Conservation (phyloP, 1,140 invertebrate genomes). For the Cataglyphis hispanica region DNA sequence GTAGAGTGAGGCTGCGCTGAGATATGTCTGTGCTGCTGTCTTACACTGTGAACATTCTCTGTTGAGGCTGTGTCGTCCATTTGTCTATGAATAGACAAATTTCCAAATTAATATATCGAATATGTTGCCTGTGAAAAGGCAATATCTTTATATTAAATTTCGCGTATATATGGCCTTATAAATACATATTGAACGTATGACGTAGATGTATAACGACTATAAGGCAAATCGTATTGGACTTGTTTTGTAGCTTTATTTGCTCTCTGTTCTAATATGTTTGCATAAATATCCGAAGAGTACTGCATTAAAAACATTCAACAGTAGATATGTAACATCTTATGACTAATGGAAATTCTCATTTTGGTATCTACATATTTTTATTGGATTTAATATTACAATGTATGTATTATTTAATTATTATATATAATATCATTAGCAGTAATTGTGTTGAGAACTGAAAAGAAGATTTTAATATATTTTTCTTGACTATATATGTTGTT, state of each 20-base stretch:
- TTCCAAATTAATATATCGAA: slow-evolving; percentile 78
- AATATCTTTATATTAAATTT: slow-evolving; percentile 78
- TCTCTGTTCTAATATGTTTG: slow-evolving; percentile 81
- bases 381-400: not conserved
- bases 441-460: not conserved
- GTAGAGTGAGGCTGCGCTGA: slow-evolving; percentile 80
- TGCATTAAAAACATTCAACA: slow-evolving; percentile 74
- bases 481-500: no score
- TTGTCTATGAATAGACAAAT: slow-evolving; percentile 77
- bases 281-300: slow-evolving; percentile 75
- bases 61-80: slow-evolving; percentile 82
- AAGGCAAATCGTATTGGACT: slow-evolving; percentile 80
- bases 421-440: not conserved
- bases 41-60: slow-evolving; percentile 84
- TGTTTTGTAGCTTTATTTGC: slow-evolving; percentile 83
- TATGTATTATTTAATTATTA: not conserved
- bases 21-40: slow-evolving; percentile 80
- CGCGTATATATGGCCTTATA: slow-evolving; percentile 80
- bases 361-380: not conserved
- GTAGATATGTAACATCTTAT: slow-evolving; percentile 71
- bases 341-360: slow-evolving; percentile 49
- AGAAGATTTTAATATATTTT: not conserved
- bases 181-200: slow-evolving; percentile 73
- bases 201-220: slow-evolving; percentile 74
- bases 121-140: slow-evolving; percentile 67